Base-by-base conservation (phyloP, 2,888 invertebrate genomes). In the Drosophila flavopinicola region DNA sequence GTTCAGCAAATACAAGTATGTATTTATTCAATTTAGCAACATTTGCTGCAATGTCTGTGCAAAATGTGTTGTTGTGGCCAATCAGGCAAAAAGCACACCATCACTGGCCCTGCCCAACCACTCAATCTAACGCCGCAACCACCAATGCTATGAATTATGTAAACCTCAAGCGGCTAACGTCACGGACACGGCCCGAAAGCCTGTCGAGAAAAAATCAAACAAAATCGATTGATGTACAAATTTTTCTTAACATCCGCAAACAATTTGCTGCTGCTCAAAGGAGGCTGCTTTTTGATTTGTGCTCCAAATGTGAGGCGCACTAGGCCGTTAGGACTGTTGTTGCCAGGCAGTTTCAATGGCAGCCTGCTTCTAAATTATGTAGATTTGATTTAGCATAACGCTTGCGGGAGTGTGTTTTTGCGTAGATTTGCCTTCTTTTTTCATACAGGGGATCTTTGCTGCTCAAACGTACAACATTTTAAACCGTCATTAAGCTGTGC, bases 181-280 rank as follows among this genome's bases (percentile, higher is more conserved):
- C 63, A 59, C 54, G 56, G 66, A 42, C 38, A 64, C 64, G n/a
- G 25, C n/a, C 45, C 17, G 9, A 24, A 53, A 37, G 59, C 17
- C 52, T 32, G 74, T 59, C 61, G 27, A 48, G 68, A 54, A 66
- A 65, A 75, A 83, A 85, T 83, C 85, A 78, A 85, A 79, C 78
- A 78, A 83, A 85, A 83, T 83, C 82, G 82, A 83, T 83, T 83
- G 85, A 83, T 85, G 78, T 85, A 83, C 77, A 85, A 79, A 82
- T 82, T 82, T 77, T 85, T 79, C 80, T 75, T 64, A 80, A 64
- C 85, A 84, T 84, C 82, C 85, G 85, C 84, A 75, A 80, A 73
- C 78, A 79, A 79, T 84, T 80, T 79, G 75, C 56, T 49, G 6
- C 23, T 17, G 44, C 42, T 30, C 27, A 53, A 25, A 37, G 53